Evolutionary conservation across 2,113 vertebrate species (phyloP).

Genomic region (Actenoides hombroni): DNA sequence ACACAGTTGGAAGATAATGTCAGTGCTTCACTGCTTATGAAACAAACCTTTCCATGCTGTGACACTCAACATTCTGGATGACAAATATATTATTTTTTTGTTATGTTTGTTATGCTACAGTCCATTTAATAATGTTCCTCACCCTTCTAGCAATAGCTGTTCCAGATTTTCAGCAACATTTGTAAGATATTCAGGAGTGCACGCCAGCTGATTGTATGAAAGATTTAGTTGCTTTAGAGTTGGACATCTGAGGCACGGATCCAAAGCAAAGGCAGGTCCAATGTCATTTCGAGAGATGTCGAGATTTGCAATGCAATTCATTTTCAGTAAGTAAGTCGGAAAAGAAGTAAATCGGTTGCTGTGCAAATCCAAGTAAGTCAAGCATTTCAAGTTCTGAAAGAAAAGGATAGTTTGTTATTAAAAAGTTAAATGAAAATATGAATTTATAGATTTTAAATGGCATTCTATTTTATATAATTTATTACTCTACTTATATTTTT

Average conservation of each 20-base stretch:
- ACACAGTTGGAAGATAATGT: neutral
- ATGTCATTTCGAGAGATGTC: conserved; percentile 91
- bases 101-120: neutral
- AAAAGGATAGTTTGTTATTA: neutral
- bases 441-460: neutral
- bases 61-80: neutral
- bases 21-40: neutral
- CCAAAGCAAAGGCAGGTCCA: conserved; percentile 79
- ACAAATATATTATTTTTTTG: neutral
- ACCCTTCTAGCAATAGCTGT: conserved; percentile 91
- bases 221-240: conserved; percentile 87
- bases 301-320: conserved; percentile 81
- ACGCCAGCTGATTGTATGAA: conserved; percentile 86
- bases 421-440: neutral
- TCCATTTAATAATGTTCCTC: neutral
- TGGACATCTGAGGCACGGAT: conserved; percentile 71
- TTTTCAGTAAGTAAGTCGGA: conserved; percentile 81
- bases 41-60: neutral
- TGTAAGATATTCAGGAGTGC: conserved; percentile 77
- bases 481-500: neutral
- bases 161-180: conserved; percentile 77
- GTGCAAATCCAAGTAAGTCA: conserved; percentile 91
- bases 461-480: neutral
- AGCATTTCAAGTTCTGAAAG: conserved; percentile 82
- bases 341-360: conserved; percentile 85